Base-by-base conservation (phyloP, 2,888 invertebrate species). In the Silvanus unidentatus region DNA sequence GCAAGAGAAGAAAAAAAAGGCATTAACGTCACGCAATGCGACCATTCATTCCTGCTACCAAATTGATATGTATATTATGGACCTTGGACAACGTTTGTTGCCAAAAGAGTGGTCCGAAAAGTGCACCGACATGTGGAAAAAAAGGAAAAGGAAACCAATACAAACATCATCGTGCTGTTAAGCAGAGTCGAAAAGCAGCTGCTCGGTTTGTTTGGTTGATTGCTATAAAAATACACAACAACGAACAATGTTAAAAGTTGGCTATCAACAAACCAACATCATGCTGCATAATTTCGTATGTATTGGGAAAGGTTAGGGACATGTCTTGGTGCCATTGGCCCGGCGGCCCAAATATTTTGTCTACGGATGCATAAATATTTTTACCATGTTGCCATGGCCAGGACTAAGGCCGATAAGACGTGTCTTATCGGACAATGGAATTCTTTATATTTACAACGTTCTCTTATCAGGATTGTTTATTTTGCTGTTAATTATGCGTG, bases 231-330 rank as follows among this genome's bases (percentile, higher is more conserved):
- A 44, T 41, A 39, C 41, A 47, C 37, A 39, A 43, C 40, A 47
- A 22, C 22, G 8, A 8, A 3, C 22, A 22, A 22, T 8, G 22
- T 22, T 22, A 22, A 5, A 8, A 5, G 3, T 8, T 22, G 4
- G 22, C 22, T 22, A 22, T 22, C 22, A 22, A 22, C 22, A 22
- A 22, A 22, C 22, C 41, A 47, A 42, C 43, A 44, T 39, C 44
- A 41, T 39, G 32, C 4, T 12, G 12, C 43, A 49, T 50, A 52
- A 57, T 52, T 52, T 51, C 47, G 52, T 54, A 50, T 48, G 52
- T 49, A 53, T 59, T 60, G 58, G 44, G 53, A 50, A 55, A 61
- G 61, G 61, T 61, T 59, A 53, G 55, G 58, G 52, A 51, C 53
- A 49, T 49, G 44, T 47, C 47, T n/a, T n/a, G 48, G 52, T 45